These are phyloP conservation scores for Heterocephalus glaber DNA, from an alignment of 2,113 vertebrate genomes.

Conservation along the genomic window DNA sequence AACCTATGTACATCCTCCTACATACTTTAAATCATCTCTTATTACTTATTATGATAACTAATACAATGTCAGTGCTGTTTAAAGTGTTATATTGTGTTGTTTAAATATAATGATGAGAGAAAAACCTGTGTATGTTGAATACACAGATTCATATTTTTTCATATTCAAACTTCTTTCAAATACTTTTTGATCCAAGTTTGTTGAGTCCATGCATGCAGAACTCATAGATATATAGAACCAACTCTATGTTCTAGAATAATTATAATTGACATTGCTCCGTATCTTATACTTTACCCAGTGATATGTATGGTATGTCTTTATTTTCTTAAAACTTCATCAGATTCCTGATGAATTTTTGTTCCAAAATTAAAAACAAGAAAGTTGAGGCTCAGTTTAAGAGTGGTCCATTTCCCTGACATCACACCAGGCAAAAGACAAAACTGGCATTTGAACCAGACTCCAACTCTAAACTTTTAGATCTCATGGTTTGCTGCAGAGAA, in stretches of 20 bases:
- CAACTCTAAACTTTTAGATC: neutral
- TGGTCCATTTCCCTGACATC: neutral
- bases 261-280: neutral
- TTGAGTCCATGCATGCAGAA: neutral
- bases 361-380: neutral
- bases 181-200: neutral
- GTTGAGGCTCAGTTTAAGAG: neutral
- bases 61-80: neutral
- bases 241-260: neutral
- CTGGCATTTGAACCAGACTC: neutral
- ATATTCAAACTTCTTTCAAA: neutral
- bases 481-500: neutral
- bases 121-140: neutral
- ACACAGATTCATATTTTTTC: too few species aligned
- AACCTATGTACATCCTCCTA: neutral
- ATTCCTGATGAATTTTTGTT: neutral
- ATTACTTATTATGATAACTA: neutral
- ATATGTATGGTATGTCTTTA: neutral
- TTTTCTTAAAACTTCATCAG: conserved; percentile 29
- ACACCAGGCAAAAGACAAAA: neutral
- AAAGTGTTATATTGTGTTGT: neutral
- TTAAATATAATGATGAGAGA: neutral
- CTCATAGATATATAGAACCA: neutral
- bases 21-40: neutral
- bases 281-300: neutral